Conservation (phyloP, 2,888 invertebrate genomes). For the Monoplex corrugatus region DNA sequence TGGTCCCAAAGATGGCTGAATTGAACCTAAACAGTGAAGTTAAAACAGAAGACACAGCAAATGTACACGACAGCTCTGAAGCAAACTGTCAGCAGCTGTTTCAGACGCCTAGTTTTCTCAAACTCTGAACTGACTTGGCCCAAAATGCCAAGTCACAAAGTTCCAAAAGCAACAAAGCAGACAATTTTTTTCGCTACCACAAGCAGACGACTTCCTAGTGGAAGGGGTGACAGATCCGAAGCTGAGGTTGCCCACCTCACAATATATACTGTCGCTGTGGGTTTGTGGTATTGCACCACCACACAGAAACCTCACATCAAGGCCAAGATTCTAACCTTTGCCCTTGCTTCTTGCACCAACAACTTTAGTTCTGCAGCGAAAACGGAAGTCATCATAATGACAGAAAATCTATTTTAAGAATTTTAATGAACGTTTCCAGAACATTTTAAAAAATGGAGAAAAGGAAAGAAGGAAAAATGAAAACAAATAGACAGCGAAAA, state of each 20-base stretch:
- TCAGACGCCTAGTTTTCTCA: too few species aligned
- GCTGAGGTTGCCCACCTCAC: neutral
- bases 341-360: neutral
- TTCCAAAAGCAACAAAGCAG: too few species aligned
- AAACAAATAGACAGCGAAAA: neutral
- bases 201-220: slow-evolving; percentile 1
- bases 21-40: neutral
- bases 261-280: slow-evolving; percentile 10
- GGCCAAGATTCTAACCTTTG: slow-evolving; percentile 19
- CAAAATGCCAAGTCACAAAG: too few species aligned
- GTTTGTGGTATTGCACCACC: slow-evolving; percentile 43
- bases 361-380: neutral
- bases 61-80: neutral
- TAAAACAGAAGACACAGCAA: neutral
- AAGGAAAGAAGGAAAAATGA: too few species aligned
- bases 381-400: too few species aligned
- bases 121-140: too few species aligned
- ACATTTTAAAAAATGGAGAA: too few species aligned
- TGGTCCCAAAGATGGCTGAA: neutral
- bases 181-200: neutral
- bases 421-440: neutral
- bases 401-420: slow-evolving; percentile 26
- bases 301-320: neutral
- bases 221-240: neutral
- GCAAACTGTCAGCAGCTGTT: too few species aligned